Evolutionary conservation across 2,113 vertebrate genomes (phyloP).

Genomic region (Oncorhynchus tshawytscha): DNA sequence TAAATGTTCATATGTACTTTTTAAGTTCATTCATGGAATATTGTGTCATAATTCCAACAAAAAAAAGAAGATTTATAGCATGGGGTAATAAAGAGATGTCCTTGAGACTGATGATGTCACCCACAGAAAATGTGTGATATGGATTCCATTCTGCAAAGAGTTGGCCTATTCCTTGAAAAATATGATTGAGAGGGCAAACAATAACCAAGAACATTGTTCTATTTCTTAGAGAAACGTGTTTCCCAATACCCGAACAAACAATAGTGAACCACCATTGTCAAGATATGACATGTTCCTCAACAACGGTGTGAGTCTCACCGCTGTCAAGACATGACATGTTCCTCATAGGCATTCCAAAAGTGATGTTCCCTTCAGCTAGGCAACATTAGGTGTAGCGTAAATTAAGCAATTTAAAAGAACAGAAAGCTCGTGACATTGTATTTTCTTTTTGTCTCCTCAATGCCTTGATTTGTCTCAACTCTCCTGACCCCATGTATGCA

Average conservation of each 20-base stretch:
- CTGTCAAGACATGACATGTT: background rate
- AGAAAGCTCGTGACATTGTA: background rate
- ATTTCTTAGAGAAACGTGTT: background rate
- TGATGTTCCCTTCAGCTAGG: background rate
- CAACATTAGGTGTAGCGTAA: conserved; percentile 24
- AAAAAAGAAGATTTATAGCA: background rate
- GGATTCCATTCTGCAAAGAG: background rate
- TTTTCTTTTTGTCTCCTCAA: background rate
- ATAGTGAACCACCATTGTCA: conserved; percentile 4
- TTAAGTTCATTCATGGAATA: background rate
- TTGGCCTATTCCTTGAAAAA: background rate
- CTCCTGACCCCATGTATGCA: no score
- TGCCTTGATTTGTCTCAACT: no score
- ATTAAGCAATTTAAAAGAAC: conserved; percentile 15
- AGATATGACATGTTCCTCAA: background rate
- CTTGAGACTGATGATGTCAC: background rate
- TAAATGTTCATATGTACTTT: background rate
- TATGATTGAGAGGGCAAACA: background rate
- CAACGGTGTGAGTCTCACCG: background rate
- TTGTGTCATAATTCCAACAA: background rate
- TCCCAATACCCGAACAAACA: background rate
- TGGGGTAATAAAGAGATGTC: background rate
- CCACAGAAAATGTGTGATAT: background rate
- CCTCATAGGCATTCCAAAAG: background rate
- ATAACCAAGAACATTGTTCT: background rate